Percentiles rank a stretch among this genome's conserved stretches.
Evolutionary conservation across 2,888 invertebrate genomes (phyloP).

Genomic region (Agrotis exclamationis): DNA sequence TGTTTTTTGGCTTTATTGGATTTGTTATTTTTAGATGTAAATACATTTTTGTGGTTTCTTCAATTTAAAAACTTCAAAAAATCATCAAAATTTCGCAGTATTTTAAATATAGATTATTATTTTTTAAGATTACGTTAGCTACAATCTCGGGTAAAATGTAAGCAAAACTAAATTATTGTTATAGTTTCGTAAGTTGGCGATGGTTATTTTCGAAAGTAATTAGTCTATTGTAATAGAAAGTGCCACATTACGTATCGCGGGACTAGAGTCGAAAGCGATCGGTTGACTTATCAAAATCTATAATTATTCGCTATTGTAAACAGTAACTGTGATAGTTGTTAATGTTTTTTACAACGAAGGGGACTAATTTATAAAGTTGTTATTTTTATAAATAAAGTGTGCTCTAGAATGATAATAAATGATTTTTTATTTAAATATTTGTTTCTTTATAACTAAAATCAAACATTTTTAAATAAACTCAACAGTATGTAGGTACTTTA

Average conservation of each 20-base stretch:
- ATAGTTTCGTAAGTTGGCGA: slow-evolving; percentile 59
- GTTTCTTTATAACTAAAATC: background rate
- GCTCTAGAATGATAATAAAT: slow-evolving; percentile 37
- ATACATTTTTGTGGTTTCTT: background rate
- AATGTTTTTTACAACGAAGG: slow-evolving; percentile 46
- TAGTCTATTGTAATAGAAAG: slow-evolving; percentile 76
- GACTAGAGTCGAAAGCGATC: slow-evolving; percentile 68
- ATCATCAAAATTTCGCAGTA: background rate
- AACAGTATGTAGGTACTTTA: background rate
- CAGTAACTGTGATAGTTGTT: slow-evolving; percentile 82
- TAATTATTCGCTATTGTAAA: slow-evolving; percentile 63
- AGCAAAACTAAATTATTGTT: slow-evolving; percentile 61
- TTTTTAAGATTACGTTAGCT: slow-evolving; percentile 14
- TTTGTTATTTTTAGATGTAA: too few relatives aligned
- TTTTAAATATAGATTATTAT: slow-evolving; percentile 25
- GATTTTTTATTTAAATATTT: slow-evolving; percentile 13
- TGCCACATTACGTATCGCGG: slow-evolving; percentile 76
- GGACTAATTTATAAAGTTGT: slow-evolving; percentile 65
- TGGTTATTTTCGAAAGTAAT: slow-evolving; percentile 64
- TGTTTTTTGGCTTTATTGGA: background rate
- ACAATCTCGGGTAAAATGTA: slow-evolving; percentile 34
- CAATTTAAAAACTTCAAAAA: background rate
- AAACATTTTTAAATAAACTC: background rate
- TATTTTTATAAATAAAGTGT: slow-evolving; percentile 67
- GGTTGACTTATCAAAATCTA: slow-evolving; percentile 64